phyloP scores from a whole-genome alignment of 2,797 vertebrate genomes.

The Gila robusta region DNA sequence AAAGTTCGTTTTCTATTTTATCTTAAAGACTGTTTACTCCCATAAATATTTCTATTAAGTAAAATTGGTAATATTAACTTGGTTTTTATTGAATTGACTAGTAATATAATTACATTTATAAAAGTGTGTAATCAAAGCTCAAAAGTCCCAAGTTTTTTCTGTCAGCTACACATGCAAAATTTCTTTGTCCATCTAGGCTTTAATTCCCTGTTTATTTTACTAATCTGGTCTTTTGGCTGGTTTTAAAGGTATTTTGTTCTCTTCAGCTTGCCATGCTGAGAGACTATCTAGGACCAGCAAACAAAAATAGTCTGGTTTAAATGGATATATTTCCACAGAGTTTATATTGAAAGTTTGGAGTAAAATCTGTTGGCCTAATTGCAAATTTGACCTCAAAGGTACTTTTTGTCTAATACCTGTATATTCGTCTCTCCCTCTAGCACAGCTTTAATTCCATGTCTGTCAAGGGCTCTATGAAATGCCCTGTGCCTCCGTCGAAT shows the following conservation, averaged over 20 bases:
- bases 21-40: background rate
- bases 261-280: background rate
- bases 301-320: background rate
- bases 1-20: background rate
- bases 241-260: background rate
- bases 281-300: background rate
- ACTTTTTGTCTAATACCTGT: background rate
- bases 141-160: background rate
- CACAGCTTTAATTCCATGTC: constrained; percentile 13
- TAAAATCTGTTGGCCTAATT: background rate
- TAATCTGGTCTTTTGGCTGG: background rate
- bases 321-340: background rate
- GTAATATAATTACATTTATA: background rate
- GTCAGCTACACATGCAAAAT: background rate
- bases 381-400: background rate
- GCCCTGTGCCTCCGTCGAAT: constrained; percentile 29
- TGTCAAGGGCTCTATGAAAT: constrained; percentile 55
- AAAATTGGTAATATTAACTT: too few relatives aligned
- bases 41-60: too few relatives aligned
- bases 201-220: background rate
- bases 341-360: background rate
- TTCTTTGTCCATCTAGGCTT: background rate
- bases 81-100: background rate
- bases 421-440: background rate
- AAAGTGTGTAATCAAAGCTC: too few relatives aligned